Base-by-base conservation (phyloP, 2,113 vertebrate species). In the Sturnira hondurensis region DNA sequence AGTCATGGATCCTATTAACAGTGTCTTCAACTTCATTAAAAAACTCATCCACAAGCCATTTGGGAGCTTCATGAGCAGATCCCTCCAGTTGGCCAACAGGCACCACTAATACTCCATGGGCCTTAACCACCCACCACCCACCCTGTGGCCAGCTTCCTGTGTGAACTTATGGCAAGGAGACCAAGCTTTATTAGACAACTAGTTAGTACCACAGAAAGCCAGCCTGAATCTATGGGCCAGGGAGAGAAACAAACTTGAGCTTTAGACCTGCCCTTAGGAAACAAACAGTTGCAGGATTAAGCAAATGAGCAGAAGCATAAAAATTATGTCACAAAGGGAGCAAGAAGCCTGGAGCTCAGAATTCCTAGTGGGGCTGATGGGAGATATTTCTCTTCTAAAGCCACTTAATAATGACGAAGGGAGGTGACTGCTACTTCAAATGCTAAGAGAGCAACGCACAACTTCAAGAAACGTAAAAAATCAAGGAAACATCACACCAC, bases 121-220 rank as follows among this genome's bases (percentile, higher is more conserved):
- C 3, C 36, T 33, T 26, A 5, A 0, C 1, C 45, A 87, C 14
- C 33, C n/a, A 33, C 3, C 5, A 0, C 24, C 1, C 3, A 54
- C 17, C 31, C 36, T 52, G 7, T 31, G 16, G 4, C 2, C 24
- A 65, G n/a, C 45, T 89, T 31, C 7, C 11, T 36, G 14, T 33
- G 45, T 77, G 43, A 54, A 8, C 28, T 61, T 78, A 89, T 54
- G 26, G 19, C 26, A 11, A 24, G 5, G 15, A 65, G 58, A 78
- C 20, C 8, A 65, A 41, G 8, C 13, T 15, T 89, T 78, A 38
- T 20, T 13, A 41, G 26, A 43, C 41, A 43, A 73, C 70, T 52
- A 63, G n/a, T 6, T 65, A 67, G 5, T 80, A 90, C 5, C 10
- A 28, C 56, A 76, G 54, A 88, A 56, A 73, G 4, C 4, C 58